Evolutionary conservation across 2,888 invertebrate genomes (phyloP), one percentile per base, ranked within the genome.

Genomic region (Colostygia pectinataria): DNA sequence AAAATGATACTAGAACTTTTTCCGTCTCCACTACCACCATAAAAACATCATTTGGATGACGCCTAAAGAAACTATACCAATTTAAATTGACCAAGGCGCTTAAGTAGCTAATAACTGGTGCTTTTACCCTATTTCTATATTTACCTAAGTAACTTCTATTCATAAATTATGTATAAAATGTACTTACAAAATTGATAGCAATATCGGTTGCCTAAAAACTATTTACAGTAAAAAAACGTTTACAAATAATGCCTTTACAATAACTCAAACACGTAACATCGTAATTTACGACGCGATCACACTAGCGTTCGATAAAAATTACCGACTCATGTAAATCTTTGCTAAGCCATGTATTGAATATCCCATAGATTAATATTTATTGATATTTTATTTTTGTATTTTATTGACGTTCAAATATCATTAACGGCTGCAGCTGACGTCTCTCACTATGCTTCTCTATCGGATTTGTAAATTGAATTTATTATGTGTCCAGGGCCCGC

Each of bases 371-470:
- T 84, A 82, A 83, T 83, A 83, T 83, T 86, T 85, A 86, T 83
- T 62, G 82, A 75, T 75, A 70, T 80, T 83, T 83, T 80, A 84
- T 79, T 83, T 76, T 79, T 77, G 71, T 80, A 83, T 68, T 83
- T 83, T 84, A 84, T 82, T 83, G 80, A 79, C 78, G 79, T 83
- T 83, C 83, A 80, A 77, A 82, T 84, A 82, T 83, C 84, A 83
- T 86, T 86, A 87, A 80, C 77, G 77, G 72, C 76, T 75, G 74
- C 81, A 77, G 72, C 74, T 73, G 74, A 76, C 71, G 70, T 62
- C 65, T 59, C 61, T 59, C 53, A 38, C 50, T 44, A 53, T 54
- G 53, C 57, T 69, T 65, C 59, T 63, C 55, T 66, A 59, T 70
- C 45, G 31, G 41, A 68, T 71, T 71, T 68, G 65, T 74, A 73